Evolutionary conservation across 1,140 invertebrate species (phyloP).

Genomic region (Penaeus vannamei): DNA sequence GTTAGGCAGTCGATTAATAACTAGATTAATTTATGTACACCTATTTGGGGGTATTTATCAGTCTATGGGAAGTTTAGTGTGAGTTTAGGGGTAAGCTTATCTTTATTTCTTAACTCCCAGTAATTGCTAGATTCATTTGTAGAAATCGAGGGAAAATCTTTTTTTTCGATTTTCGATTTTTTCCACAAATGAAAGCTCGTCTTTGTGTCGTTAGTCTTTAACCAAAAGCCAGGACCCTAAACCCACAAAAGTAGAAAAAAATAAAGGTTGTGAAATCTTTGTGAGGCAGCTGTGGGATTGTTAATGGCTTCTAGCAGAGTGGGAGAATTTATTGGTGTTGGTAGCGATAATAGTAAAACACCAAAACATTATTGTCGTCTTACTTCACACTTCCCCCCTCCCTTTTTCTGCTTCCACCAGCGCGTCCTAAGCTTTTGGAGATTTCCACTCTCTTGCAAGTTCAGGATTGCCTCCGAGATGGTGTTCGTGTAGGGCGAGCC

Average conservation of each 20-base stretch:
- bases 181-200: too few relatives aligned
- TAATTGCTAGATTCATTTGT: too few relatives aligned
- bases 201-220: neutral
- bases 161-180: too few relatives aligned
- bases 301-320: constrained; percentile 35
- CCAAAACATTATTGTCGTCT: constrained; percentile 30
- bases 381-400: constrained; percentile 68
- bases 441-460: constrained; percentile 74
- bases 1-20: too few relatives aligned
- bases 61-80: constrained; percentile 23
- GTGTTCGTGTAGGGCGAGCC: constrained; percentile 83
- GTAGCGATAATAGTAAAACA: constrained; percentile 30
- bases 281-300: constrained; percentile 30
- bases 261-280: constrained; percentile 4
- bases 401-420: constrained; percentile 74
- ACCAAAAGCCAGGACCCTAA: neutral
- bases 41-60: constrained; percentile 20
- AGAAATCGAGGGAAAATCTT: too few relatives aligned
- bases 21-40: constrained; percentile 1
- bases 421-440: constrained; percentile 74
- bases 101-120: too few relatives aligned
- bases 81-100: constrained; percentile 18
- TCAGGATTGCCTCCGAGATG: constrained; percentile 79
- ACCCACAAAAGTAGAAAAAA: constrained; percentile 10
- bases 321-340: constrained; percentile 37